These are phyloP conservation scores for Limnodromus scolopaceus DNA, from an alignment of 2,797 vertebrate genomes.

Conservation along the genomic window DNA sequence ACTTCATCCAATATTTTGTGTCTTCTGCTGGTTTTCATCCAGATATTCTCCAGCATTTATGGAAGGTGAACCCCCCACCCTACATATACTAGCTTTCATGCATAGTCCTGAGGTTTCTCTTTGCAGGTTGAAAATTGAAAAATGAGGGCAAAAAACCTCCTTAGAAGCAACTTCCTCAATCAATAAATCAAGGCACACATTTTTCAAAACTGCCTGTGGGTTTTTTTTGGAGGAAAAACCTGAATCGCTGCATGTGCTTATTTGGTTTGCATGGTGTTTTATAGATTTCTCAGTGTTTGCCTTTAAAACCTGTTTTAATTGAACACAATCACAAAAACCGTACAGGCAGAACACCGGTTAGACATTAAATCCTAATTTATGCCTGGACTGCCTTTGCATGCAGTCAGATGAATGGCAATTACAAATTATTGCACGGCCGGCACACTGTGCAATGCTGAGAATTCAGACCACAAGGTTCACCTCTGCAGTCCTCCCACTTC, in stretches of 20 bases:
- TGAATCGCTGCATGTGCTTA: accelerated
- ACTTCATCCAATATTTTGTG: background rate
- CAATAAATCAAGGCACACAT: background rate
- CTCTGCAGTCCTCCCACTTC: background rate
- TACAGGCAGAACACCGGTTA: background rate
- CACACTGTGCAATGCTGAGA: background rate
- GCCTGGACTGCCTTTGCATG: background rate
- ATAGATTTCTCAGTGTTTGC: background rate
- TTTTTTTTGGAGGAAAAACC: background rate
- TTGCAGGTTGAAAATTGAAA: background rate
- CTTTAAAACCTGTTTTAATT: background rate
- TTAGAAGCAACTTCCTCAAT: background rate
- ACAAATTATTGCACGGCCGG: background rate
- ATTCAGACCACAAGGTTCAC: background rate
- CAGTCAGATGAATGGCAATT: background rate
- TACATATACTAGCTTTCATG: background rate
- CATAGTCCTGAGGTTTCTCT: background rate
- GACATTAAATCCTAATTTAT: background rate
- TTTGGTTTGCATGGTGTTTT: background rate
- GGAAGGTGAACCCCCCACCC: background rate
- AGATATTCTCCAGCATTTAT: background rate
- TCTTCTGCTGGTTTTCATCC: background rate
- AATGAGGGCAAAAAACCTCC: background rate
- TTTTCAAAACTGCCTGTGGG: background rate
- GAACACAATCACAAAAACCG: background rate